Evolutionary conservation across 2,797 vertebrate genomes (phyloP).

Genomic region (Amazonetta brasiliensis): DNA sequence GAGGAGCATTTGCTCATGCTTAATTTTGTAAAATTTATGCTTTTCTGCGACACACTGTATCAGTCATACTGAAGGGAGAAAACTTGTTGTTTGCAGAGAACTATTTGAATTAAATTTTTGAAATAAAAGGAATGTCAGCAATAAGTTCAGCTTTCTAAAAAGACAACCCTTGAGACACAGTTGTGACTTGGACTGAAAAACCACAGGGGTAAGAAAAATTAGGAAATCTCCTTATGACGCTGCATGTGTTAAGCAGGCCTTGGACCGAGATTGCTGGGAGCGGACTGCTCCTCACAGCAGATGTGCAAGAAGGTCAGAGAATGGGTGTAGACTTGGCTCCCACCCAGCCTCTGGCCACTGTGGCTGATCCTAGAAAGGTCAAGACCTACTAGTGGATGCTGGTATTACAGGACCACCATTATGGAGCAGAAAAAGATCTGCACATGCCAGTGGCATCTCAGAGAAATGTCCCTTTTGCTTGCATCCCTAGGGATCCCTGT

Average conservation of each 20-base stretch:
- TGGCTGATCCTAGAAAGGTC: not conserved
- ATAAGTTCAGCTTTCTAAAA: conserved; percentile 4
- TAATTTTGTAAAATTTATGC: not conserved
- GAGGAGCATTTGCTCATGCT: not conserved
- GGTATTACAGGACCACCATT: not conserved
- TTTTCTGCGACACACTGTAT: not conserved
- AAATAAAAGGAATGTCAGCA: not conserved
- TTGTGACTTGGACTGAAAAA: not conserved
- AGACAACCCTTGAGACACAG: not conserved
- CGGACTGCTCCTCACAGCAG: not conserved
- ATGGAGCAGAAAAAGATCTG: not conserved
- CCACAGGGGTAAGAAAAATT: not conserved
- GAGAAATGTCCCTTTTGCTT: not conserved
- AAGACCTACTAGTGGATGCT: not conserved
- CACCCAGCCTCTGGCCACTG: not conserved
- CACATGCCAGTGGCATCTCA: not conserved
- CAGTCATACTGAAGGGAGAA: not conserved
- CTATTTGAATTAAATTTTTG: not conserved
- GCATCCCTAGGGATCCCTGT: not conserved
- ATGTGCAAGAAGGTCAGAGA: not conserved
- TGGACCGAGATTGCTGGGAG: not conserved
- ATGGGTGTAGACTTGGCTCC: not conserved
- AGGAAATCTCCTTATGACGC: not conserved
- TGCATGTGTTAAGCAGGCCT: not conserved
- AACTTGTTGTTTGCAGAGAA: not conserved